These are phyloP conservation scores for Homarus gammarus DNA, from an alignment of 2,888 invertebrate species.

Conservation along the genomic window DNA sequence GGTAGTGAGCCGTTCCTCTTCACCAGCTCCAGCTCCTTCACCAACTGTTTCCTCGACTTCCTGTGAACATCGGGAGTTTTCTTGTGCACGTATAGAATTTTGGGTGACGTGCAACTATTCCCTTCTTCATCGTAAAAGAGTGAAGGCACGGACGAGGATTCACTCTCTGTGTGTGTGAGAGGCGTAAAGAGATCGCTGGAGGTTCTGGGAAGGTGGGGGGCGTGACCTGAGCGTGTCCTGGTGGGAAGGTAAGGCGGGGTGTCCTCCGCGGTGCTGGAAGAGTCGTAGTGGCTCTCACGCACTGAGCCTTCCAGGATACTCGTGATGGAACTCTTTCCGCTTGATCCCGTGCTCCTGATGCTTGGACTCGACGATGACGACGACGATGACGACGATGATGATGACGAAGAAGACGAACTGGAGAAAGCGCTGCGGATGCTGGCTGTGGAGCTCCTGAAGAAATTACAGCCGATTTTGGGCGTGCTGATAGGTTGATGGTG, in stretches of 20 bases:
- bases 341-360: conserved; percentile 31
- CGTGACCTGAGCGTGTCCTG: neutral
- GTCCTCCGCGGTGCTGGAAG: conserved; percentile 19
- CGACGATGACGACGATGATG: conserved; percentile 41
- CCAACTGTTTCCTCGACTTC: conserved; percentile 48
- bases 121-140: neutral
- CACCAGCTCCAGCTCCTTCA: conserved; percentile 45
- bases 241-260: neutral
- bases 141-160: neutral
- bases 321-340: conserved; percentile 50
- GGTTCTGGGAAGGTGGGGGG: neutral
- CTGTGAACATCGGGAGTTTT: conserved; percentile 55
- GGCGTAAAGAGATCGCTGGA: neutral
- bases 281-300: conserved; percentile 46
- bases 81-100: conserved; percentile 56
- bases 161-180: neutral
- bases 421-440: conserved; percentile 36
- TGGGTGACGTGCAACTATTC: conserved; percentile 32
- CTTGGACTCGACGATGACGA: conserved; percentile 36
- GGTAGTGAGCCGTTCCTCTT: conserved; percentile 51
- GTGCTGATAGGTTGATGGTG: conserved; percentile 3
- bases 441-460: conserved; percentile 23
- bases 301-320: conserved; percentile 44
- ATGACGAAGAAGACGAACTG: conserved; percentile 17
- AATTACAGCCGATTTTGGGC: conserved; percentile 44